Conservation (phyloP, 1,140 invertebrate genomes). For the Micrasema longulum region DNA sequence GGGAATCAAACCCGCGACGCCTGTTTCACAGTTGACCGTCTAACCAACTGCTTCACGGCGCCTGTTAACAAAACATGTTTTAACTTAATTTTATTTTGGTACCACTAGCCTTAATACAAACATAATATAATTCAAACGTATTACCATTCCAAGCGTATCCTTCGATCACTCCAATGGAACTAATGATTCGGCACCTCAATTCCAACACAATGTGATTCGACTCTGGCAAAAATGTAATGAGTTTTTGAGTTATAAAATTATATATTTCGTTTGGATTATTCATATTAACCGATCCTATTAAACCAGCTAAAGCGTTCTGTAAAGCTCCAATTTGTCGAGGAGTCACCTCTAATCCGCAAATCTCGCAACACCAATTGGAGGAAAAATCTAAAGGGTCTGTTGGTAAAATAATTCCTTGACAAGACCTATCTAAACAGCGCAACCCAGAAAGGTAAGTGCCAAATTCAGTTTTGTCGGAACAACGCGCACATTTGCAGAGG, state of each 20-base stretch:
- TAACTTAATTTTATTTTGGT: too few species aligned
- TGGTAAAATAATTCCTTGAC: slow-evolving; percentile 63
- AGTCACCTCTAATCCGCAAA: slow-evolving; percentile 62
- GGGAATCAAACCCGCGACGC: too few species aligned
- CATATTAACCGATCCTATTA: slow-evolving; percentile 62
- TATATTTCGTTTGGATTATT: slow-evolving; percentile 63
- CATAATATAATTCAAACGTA: background rate
- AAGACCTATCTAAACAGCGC: slow-evolving; percentile 65
- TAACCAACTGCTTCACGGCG: too few species aligned
- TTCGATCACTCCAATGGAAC: slow-evolving; percentile 59
- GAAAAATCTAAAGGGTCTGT: slow-evolving; percentile 61
- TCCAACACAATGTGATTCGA: slow-evolving; percentile 69
- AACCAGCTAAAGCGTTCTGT: slow-evolving; percentile 64
- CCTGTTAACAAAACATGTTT: too few species aligned
- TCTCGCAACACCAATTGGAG: slow-evolving; percentile 66
- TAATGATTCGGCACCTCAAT: slow-evolving; percentile 65
- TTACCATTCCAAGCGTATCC: slow-evolving; percentile 63
- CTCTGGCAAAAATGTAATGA: slow-evolving; percentile 64
- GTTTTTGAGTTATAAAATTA: slow-evolving; percentile 63
- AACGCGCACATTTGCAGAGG: slow-evolving; percentile 77
- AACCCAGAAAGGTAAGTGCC: slow-evolving; percentile 66
- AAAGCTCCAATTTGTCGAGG: slow-evolving; percentile 61
- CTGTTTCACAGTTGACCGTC: too few species aligned
- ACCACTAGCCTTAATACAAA: too few species aligned
- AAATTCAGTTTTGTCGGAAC: slow-evolving; percentile 75